These are phyloP conservation scores for Zoanthus gigantus DNA, from an alignment of 92 coral and sea anemone genomes.

Conservation along the genomic window DNA sequence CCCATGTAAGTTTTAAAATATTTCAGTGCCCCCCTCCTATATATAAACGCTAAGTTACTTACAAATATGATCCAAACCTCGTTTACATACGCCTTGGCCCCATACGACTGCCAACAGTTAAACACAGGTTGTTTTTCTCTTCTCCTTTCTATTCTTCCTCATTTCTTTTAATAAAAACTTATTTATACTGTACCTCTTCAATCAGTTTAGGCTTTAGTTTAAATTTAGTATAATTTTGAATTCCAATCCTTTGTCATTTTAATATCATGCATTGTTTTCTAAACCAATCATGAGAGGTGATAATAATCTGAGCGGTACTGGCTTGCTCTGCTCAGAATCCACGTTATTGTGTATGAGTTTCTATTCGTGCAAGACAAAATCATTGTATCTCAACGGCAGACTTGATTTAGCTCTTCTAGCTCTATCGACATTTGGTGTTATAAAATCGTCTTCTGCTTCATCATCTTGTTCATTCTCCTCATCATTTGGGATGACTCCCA, in stretches of 20 bases:
- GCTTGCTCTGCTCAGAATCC: slow-evolving; percentile 2
- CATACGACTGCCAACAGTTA: slow-evolving; percentile 10
- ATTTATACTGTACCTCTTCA: slow-evolving; percentile 4
- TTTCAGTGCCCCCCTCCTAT: not conserved
- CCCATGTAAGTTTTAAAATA: not conserved
- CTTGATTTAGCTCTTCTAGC: slow-evolving; percentile 3
- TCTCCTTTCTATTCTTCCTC: not conserved
- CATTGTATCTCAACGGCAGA: not conserved
- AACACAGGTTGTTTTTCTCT: slow-evolving; percentile 1
- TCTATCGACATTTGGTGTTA: not conserved
- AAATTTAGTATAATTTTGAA: not conserved
- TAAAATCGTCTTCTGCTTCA: not conserved
- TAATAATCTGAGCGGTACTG: not conserved
- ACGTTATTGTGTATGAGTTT: not conserved
- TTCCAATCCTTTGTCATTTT: slow-evolving; percentile 2
- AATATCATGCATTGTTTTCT: not conserved
- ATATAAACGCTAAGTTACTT: not conserved
- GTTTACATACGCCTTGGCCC: slow-evolving; percentile 4
- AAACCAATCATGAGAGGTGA: not conserved
- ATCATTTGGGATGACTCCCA: slow-evolving; percentile 26
- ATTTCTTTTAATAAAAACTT: not conserved
- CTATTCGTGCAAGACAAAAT: not conserved
- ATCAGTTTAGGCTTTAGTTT: not conserved
- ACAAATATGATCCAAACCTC: not conserved
- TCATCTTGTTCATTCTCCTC: slow-evolving; percentile 3